These are phyloP conservation scores for Anarrhichthys ocellatus DNA, from an alignment of 2,113 vertebrate genomes.

Conservation along the genomic window DNA sequence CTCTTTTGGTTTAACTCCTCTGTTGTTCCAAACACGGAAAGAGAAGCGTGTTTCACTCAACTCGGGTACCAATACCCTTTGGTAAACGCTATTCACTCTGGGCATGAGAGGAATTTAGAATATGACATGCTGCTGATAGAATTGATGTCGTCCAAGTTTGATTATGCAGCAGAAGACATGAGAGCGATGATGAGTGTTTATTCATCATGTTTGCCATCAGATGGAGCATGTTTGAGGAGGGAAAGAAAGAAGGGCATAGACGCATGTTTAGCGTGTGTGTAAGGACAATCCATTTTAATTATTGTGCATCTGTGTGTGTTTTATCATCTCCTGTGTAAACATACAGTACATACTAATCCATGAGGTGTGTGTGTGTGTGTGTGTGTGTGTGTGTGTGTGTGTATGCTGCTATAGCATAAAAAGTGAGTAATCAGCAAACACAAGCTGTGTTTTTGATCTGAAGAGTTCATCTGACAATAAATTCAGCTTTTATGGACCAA, in stretches of 20 bases:
- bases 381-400: background rate
- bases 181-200: slow-evolving; percentile 25
- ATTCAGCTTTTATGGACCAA: slow-evolving; percentile 43
- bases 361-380: background rate
- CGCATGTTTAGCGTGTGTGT: slow-evolving; percentile 13
- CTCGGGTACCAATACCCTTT: slow-evolving; percentile 38
- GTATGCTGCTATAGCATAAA: background rate
- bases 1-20: slow-evolving; percentile 24
- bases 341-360: slow-evolving; percentile 6
- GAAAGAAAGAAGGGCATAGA: background rate
- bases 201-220: slow-evolving; percentile 35
- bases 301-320: slow-evolving; percentile 16
- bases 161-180: slow-evolving; percentile 42
- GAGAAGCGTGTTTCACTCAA: slow-evolving; percentile 19
- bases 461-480: slow-evolving; percentile 53
- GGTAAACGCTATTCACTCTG: slow-evolving; percentile 39
- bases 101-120: slow-evolving; percentile 45
- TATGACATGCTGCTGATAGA: slow-evolving; percentile 28
- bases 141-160: slow-evolving; percentile 37
- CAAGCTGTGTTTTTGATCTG: slow-evolving; percentile 48
- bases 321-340: background rate
- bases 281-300: background rate
- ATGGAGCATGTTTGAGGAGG: slow-evolving; percentile 22
- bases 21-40: slow-evolving; percentile 37
- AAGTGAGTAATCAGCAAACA: slow-evolving; percentile 35